Percentiles rank a stretch among this genome's conserved stretches.
These are phyloP conservation scores for Loripinus fragilis DNA, from an alignment of 2,888 invertebrate genomes.

Conservation along the genomic window DNA sequence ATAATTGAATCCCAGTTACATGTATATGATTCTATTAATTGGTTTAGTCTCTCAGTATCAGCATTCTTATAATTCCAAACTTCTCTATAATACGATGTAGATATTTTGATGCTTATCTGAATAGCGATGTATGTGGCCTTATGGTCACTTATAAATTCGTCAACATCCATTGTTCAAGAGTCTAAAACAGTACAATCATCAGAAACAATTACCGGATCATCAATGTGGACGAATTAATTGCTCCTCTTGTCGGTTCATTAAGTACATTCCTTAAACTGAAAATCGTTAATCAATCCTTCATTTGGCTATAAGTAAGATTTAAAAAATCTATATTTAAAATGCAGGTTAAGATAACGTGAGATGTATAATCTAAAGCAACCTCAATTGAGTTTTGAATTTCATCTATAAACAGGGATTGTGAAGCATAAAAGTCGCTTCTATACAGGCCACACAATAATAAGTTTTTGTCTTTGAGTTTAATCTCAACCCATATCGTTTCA, in stretches of 20 bases:
- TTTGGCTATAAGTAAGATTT: background rate
- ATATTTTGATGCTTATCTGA: background rate
- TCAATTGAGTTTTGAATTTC: slow-evolving; percentile 5
- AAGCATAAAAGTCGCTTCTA: background rate
- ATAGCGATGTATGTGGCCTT: background rate
- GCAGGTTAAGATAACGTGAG: background rate
- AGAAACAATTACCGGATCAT: background rate
- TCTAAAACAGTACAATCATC: background rate
- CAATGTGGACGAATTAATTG: background rate
- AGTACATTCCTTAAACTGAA: slow-evolving; percentile 1
- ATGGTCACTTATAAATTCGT: background rate
- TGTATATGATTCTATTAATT: background rate
- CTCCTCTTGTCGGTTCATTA: background rate
- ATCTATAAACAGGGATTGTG: background rate
- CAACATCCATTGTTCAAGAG: background rate
- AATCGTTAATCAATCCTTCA: background rate
- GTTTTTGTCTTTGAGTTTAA: background rate
- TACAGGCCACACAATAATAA: no score
- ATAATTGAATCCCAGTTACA: background rate
- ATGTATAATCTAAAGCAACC: background rate
- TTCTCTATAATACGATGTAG: background rate
- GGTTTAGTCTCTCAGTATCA: background rate
- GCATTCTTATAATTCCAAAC: slow-evolving; percentile 10
- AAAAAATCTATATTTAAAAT: slow-evolving; percentile 3
- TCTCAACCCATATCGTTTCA: slow-evolving; percentile 4